Conservation (phyloP, 2,113 vertebrate genomes). For the Zingel zingel region DNA sequence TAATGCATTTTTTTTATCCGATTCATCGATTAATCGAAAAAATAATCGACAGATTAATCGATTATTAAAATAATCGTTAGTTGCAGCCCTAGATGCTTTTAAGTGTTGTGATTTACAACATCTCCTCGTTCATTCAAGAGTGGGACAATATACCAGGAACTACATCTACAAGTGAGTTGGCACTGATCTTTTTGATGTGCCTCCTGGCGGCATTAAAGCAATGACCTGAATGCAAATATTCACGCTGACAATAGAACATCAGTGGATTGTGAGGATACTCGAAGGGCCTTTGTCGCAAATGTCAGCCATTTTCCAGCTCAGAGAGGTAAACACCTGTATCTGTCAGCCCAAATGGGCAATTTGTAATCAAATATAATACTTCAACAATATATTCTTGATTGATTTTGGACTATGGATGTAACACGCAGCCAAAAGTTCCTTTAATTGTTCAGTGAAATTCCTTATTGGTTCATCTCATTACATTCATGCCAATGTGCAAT, state of each 20-base stretch:
- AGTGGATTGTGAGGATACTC: slow-evolving; percentile 17
- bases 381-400: slow-evolving; percentile 44
- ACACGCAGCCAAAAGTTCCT: slow-evolving; percentile 41
- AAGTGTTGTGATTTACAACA: slow-evolving; percentile 52
- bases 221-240: slow-evolving; percentile 59
- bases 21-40: too few relatives aligned
- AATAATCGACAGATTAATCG: too few relatives aligned
- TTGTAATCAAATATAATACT: slow-evolving; percentile 40
- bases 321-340: slow-evolving; percentile 26
- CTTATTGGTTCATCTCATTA: slow-evolving; percentile 73
- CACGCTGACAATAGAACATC: slow-evolving; percentile 32
- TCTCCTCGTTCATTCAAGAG: slow-evolving; percentile 54
- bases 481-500: slow-evolving; percentile 64
- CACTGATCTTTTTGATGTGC: slow-evolving; percentile 59
- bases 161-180: slow-evolving; percentile 52
- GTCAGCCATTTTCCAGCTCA: slow-evolving; percentile 32
- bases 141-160: slow-evolving; percentile 30
- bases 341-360: slow-evolving; percentile 37
- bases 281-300: slow-evolving; percentile 15
- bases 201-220: slow-evolving; percentile 33
- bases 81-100: too few relatives aligned
- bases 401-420: slow-evolving; percentile 45
- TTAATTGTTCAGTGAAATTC: slow-evolving; percentile 47
- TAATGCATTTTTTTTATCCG: too few relatives aligned
- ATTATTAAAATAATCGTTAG: too few relatives aligned